Evolutionary conservation across 2,888 invertebrate genomes (phyloP).

Genomic region (Syrista parreyssii): DNA sequence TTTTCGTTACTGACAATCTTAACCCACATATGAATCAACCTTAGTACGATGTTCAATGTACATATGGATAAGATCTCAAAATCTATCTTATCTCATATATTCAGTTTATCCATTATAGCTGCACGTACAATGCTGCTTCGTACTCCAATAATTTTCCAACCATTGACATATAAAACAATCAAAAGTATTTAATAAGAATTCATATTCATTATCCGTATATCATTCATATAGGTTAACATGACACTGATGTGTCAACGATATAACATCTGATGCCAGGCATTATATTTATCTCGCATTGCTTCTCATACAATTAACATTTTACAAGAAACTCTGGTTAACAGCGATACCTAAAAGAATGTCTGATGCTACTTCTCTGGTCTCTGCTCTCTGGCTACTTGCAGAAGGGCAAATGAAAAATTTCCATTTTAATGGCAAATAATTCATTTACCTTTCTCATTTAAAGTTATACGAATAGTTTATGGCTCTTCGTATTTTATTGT

Average conservation of each 20-base stretch:
- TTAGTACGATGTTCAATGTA: slow-evolving; percentile 18
- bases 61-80: slow-evolving; percentile 14
- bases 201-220: neutral
- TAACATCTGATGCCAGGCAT: neutral
- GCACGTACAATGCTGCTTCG: neutral
- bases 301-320: neutral
- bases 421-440: too few species aligned
- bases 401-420: too few species aligned
- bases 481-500: too few species aligned
- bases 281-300: neutral
- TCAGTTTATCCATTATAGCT: neutral
- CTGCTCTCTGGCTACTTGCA: too few species aligned
- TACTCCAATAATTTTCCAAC: neutral
- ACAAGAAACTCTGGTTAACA: neutral
- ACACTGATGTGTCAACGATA: too few species aligned
- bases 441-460: too few species aligned
- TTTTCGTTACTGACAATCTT: neutral
- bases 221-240: too few species aligned
- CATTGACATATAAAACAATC: neutral
- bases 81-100: slow-evolving; percentile 15
- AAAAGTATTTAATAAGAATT: neutral
- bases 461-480: too few species aligned
- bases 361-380: too few species aligned
- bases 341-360: neutral
- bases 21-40: slow-evolving; percentile 7